Evolutionary conservation across 1,140 invertebrate genomes (phyloP), one percentile per base, ranked within the genome.

Genomic region (Drosophila bocqueti): DNA sequence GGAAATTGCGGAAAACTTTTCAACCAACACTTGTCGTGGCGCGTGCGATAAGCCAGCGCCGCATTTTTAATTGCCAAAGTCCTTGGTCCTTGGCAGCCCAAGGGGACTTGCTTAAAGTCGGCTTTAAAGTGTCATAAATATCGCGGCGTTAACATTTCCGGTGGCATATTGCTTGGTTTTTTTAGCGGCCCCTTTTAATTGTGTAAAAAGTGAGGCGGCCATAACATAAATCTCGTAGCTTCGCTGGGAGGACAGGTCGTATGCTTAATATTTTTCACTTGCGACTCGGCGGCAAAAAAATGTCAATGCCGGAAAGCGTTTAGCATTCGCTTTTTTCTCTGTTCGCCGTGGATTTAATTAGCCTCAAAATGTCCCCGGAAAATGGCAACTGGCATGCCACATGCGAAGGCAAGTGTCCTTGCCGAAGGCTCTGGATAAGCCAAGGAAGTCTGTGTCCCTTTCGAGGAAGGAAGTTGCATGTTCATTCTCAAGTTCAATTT

Each of bases 251-350:
- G 18, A 85, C 83, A 61, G 57, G 83, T 77, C 79, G 83, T 86
- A 86, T 86, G 83, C 83, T 81, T 85, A 82, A 85, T 86, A 86
- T 82, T 74, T 55, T 81, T 76, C 50, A 58, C 55, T 58, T 42
- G 63, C 60, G 42, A 21, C 38, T 52, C 10, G 46, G 36, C 42
- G 31, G n/a, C 31, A 50, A 66, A 83, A 66, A 84, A 82, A 86
- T 89, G 84, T 89, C 84, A 89, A 84, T 90, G 78, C 84, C 85
- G 85, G 85, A 90, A 90, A 85, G 52, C 74, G 81, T 84, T 89
- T 89, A 84, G 81, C 85, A 87, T 87, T 83, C 59, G 45, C 42
- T 71, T 66, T 63, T 63, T 66, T 84, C 76, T 54, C 59, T 43
- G 46, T 42, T 58, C 29, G 73, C 62, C 69, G 57, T 76, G 81